A percentile compares a stretch with the other conserved stretches of the same genome.
phyloP scores from a whole-genome alignment of 2,797 vertebrate species.

The Periparus ater region DNA sequence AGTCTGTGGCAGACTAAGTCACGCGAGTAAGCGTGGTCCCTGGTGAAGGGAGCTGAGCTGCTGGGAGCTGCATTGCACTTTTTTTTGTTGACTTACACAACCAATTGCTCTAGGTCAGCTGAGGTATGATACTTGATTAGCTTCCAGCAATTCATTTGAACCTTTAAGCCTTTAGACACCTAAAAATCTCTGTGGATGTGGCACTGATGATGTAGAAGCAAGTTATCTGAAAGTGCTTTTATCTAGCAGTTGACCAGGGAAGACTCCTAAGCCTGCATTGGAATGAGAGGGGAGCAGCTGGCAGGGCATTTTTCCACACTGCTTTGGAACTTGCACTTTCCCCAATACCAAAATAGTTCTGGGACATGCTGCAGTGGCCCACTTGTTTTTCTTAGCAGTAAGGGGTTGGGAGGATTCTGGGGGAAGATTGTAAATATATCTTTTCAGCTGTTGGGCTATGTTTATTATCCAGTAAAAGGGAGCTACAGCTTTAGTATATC shows the following conservation, averaged over 20 bases:
- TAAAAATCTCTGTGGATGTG: background rate
- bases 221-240: conserved; percentile 2
- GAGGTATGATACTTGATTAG: background rate
- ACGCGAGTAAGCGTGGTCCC: rapidly evolving
- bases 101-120: background rate
- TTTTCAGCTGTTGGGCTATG: conserved; percentile 66
- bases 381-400: conserved; percentile 58
- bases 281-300: conserved; percentile 42
- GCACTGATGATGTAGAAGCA: background rate
- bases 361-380: conserved; percentile 44
- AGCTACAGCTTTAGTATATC: conserved; percentile 50
- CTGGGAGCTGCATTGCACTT: background rate
- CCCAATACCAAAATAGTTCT: conserved; percentile 59
- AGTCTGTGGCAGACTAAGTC: background rate
- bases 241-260: background rate
- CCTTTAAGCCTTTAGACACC: background rate
- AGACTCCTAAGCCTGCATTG: background rate
- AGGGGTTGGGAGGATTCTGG: conserved; percentile 49
- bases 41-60: background rate
- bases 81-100: background rate
- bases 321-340: conserved; percentile 56
- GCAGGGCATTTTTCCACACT: conserved; percentile 52
- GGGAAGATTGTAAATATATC: conserved; percentile 61
- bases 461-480: conserved; percentile 60
- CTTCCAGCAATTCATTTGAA: background rate